phyloP scores from a whole-genome alignment of 2,888 invertebrate genomes.

The Parelbella ahira region DNA sequence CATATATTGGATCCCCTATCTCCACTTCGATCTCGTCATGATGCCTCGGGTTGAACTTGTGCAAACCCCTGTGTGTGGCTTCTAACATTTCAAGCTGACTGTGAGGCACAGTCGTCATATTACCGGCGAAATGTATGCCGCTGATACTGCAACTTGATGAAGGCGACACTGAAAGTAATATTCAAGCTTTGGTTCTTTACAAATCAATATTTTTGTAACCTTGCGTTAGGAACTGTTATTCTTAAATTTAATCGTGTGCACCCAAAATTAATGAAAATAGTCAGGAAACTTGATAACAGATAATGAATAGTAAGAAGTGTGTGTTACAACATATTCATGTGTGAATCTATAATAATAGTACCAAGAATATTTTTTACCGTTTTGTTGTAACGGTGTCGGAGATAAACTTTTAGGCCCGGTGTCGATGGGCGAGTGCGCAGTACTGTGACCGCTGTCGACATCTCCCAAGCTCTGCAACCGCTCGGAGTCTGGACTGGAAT shows the following conservation, averaged over 20 bases:
- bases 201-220: too few relatives aligned
- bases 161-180: conserved; percentile 74
- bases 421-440: conserved; percentile 93
- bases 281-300: too few relatives aligned
- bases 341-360: too few relatives aligned
- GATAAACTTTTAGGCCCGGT: conserved; percentile 92
- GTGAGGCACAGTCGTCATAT: conserved; percentile 87
- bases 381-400: conserved; percentile 83
- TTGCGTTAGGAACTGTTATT: too few relatives aligned
- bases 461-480: conserved; percentile 86
- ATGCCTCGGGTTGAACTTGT: conserved; percentile 97
- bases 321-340: too few relatives aligned
- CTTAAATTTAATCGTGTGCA: too few relatives aligned
- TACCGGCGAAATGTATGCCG: conserved; percentile 80
- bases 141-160: conserved; percentile 79
- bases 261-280: too few relatives aligned
- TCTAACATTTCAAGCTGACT: conserved; percentile 92
- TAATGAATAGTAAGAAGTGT: too few relatives aligned
- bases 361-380: conserved; percentile 41
- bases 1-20: conserved; percentile 98
- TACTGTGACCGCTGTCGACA: conserved; percentile 94
- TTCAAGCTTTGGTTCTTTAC: too few relatives aligned
- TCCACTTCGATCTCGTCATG: conserved; percentile 97
- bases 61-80: conserved; percentile 96
- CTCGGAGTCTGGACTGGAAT: conserved; percentile 93